Evolutionary conservation across 2,113 vertebrate genomes (phyloP).

Genomic region (Boleophthalmus pectinirostris): DNA sequence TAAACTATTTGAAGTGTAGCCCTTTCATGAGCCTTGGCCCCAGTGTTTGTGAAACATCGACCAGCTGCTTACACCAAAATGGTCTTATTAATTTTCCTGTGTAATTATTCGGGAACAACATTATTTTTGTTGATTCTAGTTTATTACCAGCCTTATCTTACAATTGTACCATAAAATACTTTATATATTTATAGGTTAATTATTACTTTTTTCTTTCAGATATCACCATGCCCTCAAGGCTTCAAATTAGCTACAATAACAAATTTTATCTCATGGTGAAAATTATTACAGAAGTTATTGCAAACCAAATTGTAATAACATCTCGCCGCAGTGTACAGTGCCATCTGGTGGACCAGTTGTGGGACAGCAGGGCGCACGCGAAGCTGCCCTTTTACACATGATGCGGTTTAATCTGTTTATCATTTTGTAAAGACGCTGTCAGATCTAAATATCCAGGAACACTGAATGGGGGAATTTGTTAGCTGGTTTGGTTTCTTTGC

Average conservation of each 20-base stretch:
- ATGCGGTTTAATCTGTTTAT: neutral
- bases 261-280: neutral
- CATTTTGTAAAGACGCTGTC: neutral
- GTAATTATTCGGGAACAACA: neutral
- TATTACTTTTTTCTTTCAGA: too few species aligned
- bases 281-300: neutral
- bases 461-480: neutral
- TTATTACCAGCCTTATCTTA: neutral
- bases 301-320: neutral
- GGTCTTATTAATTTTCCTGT: neutral
- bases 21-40: neutral
- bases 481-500: neutral
- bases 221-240: too few species aligned
- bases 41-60: neutral
- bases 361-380: neutral
- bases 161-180: too few species aligned
- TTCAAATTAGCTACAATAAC: neutral
- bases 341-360: neutral
- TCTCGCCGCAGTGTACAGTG: neutral
- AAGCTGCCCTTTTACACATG: neutral
- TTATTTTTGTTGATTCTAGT: neutral
- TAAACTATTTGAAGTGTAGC: neutral
- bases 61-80: too few species aligned
- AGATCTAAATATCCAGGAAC: neutral
- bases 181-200: neutral